Conservation (phyloP, 2,113 vertebrate species). For the Pristiophorus japonicus region DNA sequence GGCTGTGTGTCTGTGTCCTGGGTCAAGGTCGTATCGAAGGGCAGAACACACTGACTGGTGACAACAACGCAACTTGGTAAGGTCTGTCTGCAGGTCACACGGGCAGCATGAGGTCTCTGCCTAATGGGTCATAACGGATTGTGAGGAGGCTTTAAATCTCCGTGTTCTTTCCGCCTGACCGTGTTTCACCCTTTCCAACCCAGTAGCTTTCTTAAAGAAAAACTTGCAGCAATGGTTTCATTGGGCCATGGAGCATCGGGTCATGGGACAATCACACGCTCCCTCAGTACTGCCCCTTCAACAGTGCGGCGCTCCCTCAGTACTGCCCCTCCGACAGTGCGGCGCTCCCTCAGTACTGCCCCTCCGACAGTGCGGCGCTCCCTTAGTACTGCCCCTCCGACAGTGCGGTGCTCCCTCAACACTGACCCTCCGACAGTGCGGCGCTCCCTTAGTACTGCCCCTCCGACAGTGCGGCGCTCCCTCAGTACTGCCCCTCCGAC, state of each 20-base stretch:
- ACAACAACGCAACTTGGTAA: not conserved
- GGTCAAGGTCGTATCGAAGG: not conserved
- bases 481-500: no score
- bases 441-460: no score
- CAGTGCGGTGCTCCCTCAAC: no score
- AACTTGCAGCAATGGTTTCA: not conserved
- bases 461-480: no score
- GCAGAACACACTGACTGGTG: not conserved
- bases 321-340: no score
- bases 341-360: no score
- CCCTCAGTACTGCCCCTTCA: no score
- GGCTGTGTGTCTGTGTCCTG: not conserved
- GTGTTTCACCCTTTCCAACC: not conserved
- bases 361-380: no score
- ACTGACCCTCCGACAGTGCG: no score
- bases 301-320: no score
- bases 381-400: no score
- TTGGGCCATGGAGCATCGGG: not conserved
- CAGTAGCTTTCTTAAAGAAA: not conserved
- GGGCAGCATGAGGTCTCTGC: not conserved
- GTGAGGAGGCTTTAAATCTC: not conserved
- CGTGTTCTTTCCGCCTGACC: not conserved
- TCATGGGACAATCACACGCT: no score
- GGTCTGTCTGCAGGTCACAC: not conserved
- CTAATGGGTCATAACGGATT: not conserved